Evolutionary conservation across 2,797 vertebrate species (phyloP).

Genomic region (Antrozous pallidus): DNA sequence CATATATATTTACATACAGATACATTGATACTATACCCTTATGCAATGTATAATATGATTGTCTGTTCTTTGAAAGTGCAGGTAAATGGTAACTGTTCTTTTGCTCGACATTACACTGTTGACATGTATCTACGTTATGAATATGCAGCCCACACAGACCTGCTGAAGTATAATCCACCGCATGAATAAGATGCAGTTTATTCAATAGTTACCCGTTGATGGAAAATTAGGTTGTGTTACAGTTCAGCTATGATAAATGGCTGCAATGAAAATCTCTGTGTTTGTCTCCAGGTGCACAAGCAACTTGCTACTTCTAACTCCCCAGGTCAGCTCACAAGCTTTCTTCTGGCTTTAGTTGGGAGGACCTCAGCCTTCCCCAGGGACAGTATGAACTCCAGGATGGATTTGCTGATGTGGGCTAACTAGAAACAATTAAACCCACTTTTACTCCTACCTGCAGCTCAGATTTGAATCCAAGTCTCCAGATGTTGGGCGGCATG

Average conservation of each 20-base stretch:
- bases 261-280: background rate
- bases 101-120: background rate
- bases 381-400: accelerated
- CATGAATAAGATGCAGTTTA: background rate
- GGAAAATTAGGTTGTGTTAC: background rate
- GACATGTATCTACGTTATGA: background rate
- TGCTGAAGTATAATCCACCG: background rate
- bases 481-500: background rate
- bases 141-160: background rate
- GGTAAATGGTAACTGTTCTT: background rate
- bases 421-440: background rate
- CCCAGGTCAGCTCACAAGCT: background rate
- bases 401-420: background rate
- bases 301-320: background rate
- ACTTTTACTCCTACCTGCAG: background rate
- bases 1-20: too few species aligned
- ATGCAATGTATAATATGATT: background rate
- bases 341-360: background rate
- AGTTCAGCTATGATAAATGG: background rate
- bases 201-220: background rate
- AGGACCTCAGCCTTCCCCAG: too few species aligned
- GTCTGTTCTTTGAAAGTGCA: background rate
- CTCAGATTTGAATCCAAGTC: conserved; percentile 11
- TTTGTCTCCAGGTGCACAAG: accelerated
- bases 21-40: background rate